phyloP scores from a whole-genome alignment of 2,888 invertebrate genomes.

The Agonopterix arenella region DNA sequence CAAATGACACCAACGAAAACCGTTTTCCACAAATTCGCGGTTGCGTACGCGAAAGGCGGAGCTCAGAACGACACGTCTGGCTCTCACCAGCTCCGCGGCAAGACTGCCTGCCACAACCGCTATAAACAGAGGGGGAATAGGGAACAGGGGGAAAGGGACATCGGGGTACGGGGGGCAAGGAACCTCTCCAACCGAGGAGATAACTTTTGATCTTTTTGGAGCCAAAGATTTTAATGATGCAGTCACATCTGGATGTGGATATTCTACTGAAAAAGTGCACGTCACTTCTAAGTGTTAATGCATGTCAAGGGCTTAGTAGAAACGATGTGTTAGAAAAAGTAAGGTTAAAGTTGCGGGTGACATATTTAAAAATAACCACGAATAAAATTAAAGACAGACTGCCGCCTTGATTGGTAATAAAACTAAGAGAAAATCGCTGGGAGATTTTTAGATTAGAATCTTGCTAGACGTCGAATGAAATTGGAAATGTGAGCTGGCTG shows the following conservation, averaged over 20 bases:
- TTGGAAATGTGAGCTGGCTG: conserved; percentile 29
- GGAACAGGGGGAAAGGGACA: conserved; percentile 44
- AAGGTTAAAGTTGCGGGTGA: conserved; percentile 61
- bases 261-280: conserved; percentile 65
- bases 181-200: conserved; percentile 61
- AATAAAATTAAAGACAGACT: conserved; percentile 32
- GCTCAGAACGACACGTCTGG: conserved; percentile 29
- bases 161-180: conserved; percentile 37
- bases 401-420: conserved; percentile 36
- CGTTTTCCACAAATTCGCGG: conserved; percentile 53
- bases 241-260: conserved; percentile 73
- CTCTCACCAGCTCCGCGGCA: conserved; percentile 45
- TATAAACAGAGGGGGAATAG: conserved; percentile 35
- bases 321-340: conserved; percentile 68
- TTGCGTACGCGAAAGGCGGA: conserved; percentile 19
- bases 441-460: conserved; percentile 37
- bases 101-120: conserved; percentile 44
- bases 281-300: conserved; percentile 66
- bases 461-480: conserved; percentile 24
- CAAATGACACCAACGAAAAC: conserved; percentile 60
- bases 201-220: conserved; percentile 76
- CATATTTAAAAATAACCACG: conserved; percentile 61
- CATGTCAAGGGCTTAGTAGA: conserved; percentile 68
- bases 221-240: conserved; percentile 72
- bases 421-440: conserved; percentile 25